Evolutionary conservation across 2,888 invertebrate species (phyloP).

Genomic region (Taphrorychus bicolor): DNA sequence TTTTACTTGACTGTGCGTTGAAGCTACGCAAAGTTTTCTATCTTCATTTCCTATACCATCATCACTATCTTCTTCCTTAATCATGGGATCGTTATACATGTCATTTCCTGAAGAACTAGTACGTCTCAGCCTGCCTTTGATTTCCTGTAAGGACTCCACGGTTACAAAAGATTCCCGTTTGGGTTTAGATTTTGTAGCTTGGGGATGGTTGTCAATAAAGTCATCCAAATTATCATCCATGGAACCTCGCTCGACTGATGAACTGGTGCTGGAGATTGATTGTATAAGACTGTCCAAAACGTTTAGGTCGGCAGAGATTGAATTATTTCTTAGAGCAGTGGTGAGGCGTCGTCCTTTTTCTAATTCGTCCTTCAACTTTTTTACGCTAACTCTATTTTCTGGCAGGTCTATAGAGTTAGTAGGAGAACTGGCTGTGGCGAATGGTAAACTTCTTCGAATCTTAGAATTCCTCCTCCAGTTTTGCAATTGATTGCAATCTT

Average conservation of each 20-base stretch:
- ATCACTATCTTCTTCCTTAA: conserved; percentile 51
- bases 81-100: conserved; percentile 43
- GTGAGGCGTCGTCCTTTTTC: conserved; percentile 64
- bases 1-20: conserved; percentile 53
- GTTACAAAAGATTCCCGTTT: conserved; percentile 65
- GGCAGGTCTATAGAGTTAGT: conserved; percentile 55
- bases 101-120: conserved; percentile 61
- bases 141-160: conserved; percentile 67
- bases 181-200: conserved; percentile 44
- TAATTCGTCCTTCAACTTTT: conserved; percentile 64
- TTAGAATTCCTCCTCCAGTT: conserved; percentile 73
- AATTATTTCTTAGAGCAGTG: conserved; percentile 64
- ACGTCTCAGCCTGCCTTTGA: conserved; percentile 65
- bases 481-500: conserved; percentile 55
- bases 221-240: conserved; percentile 49
- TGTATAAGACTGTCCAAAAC: conserved; percentile 63
- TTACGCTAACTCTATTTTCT: conserved; percentile 63
- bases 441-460: conserved; percentile 71
- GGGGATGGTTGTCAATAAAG: conserved; percentile 39
- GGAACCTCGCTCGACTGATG: conserved; percentile 47
- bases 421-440: conserved; percentile 62
- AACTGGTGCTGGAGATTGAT: conserved; percentile 55
- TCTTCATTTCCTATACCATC: conserved; percentile 62
- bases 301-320: conserved; percentile 63
- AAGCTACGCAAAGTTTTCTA: conserved; percentile 3